Percentiles rank a stretch among this genome's conserved stretches.
Evolutionary conservation across 2,888 invertebrate genomes (phyloP).

Genomic region (Ophioninae sp.): DNA sequence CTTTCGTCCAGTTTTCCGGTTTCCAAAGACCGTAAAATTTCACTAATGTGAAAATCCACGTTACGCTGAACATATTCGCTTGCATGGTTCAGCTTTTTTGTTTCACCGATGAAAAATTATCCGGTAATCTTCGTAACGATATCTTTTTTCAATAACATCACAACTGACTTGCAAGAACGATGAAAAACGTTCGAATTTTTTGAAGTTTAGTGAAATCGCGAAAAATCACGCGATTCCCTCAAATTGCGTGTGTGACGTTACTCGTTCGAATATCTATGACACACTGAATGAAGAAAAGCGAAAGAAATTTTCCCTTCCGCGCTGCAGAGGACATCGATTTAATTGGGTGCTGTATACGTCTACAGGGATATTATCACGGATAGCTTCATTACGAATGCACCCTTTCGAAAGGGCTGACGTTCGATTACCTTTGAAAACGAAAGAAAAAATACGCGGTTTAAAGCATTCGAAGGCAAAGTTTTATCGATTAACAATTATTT

Average conservation of each 20-base stretch:
- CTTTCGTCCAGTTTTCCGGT: neutral
- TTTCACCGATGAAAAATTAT: neutral
- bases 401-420: neutral
- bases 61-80: neutral
- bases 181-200: neutral
- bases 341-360: neutral
- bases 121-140: neutral
- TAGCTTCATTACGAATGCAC: neutral
- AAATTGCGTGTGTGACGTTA: neutral
- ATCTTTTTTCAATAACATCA: neutral
- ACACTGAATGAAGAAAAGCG: neutral
- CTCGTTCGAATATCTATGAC: neutral
- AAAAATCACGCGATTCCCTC: neutral
- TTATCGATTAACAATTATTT: neutral
- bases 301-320: neutral
- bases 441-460: neutral
- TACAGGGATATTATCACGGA: neutral
- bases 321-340: neutral
- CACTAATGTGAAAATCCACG: neutral
- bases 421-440: neutral
- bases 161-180: neutral
- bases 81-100: neutral
- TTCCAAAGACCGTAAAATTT: slow-evolving; percentile 42
- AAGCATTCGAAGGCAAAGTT: neutral
- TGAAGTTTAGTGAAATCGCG: neutral